phyloP scores from a whole-genome alignment of 2,888 invertebrate species.

The Mesochorus sp. region DNA sequence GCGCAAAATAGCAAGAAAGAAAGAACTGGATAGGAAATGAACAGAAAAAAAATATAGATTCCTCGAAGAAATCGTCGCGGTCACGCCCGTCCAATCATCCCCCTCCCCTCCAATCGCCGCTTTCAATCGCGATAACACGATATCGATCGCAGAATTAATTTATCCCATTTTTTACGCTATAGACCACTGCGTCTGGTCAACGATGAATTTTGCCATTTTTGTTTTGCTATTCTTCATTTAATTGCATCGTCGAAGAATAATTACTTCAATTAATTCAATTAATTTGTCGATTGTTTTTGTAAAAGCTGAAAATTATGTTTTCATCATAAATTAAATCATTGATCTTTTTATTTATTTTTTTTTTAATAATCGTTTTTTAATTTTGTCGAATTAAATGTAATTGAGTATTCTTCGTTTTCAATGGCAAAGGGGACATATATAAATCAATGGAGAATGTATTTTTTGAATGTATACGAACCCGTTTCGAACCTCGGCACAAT shows the following conservation, averaged over 20 bases:
- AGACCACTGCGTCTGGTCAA: no score
- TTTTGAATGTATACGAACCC: not conserved
- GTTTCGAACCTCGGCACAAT: not conserved
- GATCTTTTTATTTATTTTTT: no score
- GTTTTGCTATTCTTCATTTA: no score
- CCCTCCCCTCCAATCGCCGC: constrained; percentile 3
- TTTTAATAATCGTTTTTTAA: no score
- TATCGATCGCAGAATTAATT: not conserved
- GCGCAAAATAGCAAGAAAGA: not conserved
- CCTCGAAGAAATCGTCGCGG: constrained; percentile 11
- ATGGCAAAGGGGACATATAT: not conserved
- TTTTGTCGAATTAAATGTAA: not conserved
- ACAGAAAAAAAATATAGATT: not conserved
- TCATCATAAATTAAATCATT: no score
- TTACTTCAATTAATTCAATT: no score
- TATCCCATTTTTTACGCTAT: not conserved
- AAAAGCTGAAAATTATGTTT: no score
- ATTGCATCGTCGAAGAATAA: no score
- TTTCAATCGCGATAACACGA: constrained; percentile 15
- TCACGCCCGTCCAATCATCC: constrained; percentile 27
- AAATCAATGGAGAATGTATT: not conserved
- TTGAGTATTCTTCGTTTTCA: not conserved
- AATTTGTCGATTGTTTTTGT: no score
- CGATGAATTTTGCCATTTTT: no score
- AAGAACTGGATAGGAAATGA: not conserved